Percentiles rank a stretch among this genome's conserved stretches.
These are phyloP conservation scores for Oscheius onirici DNA, from an alignment of 2,888 invertebrate species.

Conservation along the genomic window DNA sequence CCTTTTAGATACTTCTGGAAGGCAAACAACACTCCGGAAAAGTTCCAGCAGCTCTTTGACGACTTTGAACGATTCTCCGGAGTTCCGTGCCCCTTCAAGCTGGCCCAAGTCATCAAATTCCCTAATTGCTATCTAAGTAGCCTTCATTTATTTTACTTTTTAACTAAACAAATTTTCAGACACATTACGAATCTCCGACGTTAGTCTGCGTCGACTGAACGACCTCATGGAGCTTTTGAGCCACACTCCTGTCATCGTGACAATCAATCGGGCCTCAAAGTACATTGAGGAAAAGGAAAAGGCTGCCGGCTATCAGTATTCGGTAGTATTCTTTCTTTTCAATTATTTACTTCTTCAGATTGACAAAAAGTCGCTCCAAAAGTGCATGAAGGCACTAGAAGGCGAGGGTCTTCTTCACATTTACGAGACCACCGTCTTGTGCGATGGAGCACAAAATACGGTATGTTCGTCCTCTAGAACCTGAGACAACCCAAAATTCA, in stretches of 20 bases:
- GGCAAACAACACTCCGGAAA: conserved; percentile 40
- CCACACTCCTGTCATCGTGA: conserved; percentile 54
- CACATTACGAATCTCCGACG: conserved; percentile 65
- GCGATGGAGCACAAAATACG: conserved; percentile 44
- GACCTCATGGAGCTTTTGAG: conserved; percentile 41
- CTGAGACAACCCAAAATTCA: conserved; percentile 33
- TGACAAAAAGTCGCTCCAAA: conserved; percentile 66
- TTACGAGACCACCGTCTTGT: conserved; percentile 38
- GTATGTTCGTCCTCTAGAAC: conserved; percentile 18
- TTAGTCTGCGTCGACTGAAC: conserved; percentile 58
- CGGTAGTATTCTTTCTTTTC: conserved; percentile 34
- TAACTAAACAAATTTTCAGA: conserved; percentile 40
- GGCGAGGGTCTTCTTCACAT: conserved; percentile 42
- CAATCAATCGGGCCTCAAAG: conserved; percentile 50
- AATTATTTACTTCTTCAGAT: conserved; percentile 53
- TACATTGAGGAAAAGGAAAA: conserved; percentile 51
- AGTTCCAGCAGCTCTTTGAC: conserved; percentile 37
- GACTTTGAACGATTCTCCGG: conserved; percentile 54
- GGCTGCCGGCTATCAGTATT: conserved; percentile 60
- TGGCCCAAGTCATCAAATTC: conserved; percentile 67
- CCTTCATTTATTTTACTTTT: not conserved
- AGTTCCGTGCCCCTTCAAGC: conserved; percentile 61
- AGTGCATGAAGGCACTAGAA: conserved; percentile 60
- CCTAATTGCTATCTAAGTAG: conserved; percentile 62
- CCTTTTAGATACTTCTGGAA: conserved; percentile 64